Evolutionary conservation across 2,113 vertebrate genomes (phyloP).

Genomic region (Eira barbara): DNA sequence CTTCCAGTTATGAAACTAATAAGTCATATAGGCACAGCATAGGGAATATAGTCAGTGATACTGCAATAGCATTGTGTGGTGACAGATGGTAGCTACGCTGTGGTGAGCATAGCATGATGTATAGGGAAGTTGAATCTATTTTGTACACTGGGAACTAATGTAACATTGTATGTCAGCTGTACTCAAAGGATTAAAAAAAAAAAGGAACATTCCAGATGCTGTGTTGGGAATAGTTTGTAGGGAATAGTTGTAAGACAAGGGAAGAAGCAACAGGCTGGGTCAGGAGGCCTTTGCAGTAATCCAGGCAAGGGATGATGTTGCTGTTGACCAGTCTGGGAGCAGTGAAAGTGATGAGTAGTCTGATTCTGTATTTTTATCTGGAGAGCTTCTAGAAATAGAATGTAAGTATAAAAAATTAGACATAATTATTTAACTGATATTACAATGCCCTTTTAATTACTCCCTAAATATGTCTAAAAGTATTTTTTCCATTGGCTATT

Average conservation of each 20-base stretch:
- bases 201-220: not conserved
- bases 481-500: conserved; percentile 22
- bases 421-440: not conserved
- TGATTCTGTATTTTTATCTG: not conserved
- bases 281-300: not conserved
- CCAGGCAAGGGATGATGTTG: not conserved
- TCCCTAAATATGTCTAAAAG: not conserved
- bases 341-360: not conserved
- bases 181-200: not conserved
- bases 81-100: not conserved
- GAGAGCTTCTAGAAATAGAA: not conserved
- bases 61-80: too few species aligned
- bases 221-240: not conserved
- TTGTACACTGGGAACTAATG: not conserved
- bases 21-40: too few species aligned
- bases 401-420: not conserved
- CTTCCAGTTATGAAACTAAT: not conserved
- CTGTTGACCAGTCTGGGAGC: not conserved
- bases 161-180: not conserved
- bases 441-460: not conserved
- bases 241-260: not conserved
- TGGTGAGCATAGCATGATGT: not conserved
- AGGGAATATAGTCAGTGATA: too few species aligned
- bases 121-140: not conserved
- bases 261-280: not conserved